Conservation (phyloP, 2,113 vertebrate genomes). For the Notarius quadriscutis region DNA sequence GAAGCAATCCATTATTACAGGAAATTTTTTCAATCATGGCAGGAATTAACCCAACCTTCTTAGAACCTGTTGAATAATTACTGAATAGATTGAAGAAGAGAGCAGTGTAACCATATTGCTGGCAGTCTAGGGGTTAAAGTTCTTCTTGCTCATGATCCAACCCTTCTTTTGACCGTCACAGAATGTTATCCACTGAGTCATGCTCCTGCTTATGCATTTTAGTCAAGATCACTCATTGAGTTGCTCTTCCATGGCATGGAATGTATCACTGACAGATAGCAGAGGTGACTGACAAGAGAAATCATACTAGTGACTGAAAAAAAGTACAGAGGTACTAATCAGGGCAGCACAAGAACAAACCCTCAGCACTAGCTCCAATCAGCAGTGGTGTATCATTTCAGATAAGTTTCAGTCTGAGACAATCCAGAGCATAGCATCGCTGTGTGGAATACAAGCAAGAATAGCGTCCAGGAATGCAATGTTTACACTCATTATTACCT, state of each 20-base stretch:
- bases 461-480: background rate
- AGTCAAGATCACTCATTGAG: background rate
- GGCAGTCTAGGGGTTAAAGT: background rate
- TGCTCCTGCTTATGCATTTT: background rate
- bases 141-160: background rate
- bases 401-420: background rate
- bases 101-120: background rate
- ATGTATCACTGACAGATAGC: background rate
- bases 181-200: background rate
- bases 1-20: background rate
- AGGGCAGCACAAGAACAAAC: background rate
- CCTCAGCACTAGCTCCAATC: background rate
- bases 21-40: background rate
- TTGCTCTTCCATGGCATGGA: background rate
- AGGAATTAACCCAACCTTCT: background rate
- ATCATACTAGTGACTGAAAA: background rate
- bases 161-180: background rate
- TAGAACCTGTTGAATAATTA: background rate
- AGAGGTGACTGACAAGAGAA: background rate
- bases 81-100: background rate
- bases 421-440: background rate
- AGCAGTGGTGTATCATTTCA: slow-evolving; percentile 16
- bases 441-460: background rate
- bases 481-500: background rate
- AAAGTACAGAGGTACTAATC: background rate